A percentile compares a stretch with the other conserved stretches of the same genome.
Evolutionary conservation across 2,888 invertebrate species (phyloP).

Genomic region (Eulithis testata): DNA sequence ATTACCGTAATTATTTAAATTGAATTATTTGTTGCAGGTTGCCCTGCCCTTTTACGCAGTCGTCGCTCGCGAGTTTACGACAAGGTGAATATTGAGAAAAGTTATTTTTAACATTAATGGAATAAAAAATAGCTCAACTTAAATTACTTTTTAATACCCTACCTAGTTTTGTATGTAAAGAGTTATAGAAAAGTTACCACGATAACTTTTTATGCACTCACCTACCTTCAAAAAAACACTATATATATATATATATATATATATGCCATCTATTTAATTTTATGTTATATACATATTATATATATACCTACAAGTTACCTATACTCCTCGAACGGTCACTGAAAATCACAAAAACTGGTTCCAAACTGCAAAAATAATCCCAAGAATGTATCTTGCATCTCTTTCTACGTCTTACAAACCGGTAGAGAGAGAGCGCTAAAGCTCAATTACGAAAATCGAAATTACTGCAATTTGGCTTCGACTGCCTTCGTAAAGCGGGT

Average conservation of each 20-base stretch:
- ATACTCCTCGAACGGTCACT: conserved; percentile 33
- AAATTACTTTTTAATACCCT: no score
- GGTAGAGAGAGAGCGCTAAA: not conserved
- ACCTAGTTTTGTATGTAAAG: no score
- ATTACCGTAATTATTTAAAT: conserved; percentile 18
- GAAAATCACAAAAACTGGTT: conserved; percentile 12
- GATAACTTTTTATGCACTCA: no score
- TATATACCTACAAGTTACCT: no score
- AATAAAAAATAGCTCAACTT: not conserved
- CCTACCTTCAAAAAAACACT: no score
- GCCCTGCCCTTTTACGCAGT: conserved; percentile 91
- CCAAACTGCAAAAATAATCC: conserved; percentile 5
- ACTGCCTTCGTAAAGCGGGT: conserved; percentile 27
- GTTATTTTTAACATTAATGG: not conserved
- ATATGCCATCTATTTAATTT: no score
- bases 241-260: no score
- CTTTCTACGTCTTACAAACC: not conserved
- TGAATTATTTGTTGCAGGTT: conserved; percentile 83
- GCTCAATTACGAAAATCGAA: not conserved
- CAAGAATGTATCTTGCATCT: conserved; percentile 7
- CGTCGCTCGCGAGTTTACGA: conserved; percentile 91
- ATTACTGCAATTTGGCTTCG: conserved; percentile 12
- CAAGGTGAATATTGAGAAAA: conserved; percentile 85
- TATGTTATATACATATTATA: no score
- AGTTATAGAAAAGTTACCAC: no score